phyloP scores from a whole-genome alignment of 2,888 invertebrate genomes.

The Cancer borealis region DNA sequence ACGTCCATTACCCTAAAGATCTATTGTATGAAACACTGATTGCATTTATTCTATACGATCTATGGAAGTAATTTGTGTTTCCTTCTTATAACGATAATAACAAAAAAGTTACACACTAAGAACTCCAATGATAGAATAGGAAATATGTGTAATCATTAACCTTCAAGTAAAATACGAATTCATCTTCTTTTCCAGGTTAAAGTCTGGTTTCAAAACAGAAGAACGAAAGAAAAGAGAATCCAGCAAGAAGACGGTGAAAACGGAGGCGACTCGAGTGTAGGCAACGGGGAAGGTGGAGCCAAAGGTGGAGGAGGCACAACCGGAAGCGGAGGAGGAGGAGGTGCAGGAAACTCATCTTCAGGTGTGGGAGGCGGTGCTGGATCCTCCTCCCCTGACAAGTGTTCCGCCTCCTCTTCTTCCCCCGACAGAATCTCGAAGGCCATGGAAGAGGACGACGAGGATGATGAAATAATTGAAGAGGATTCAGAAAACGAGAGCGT shows the following conservation, averaged over 20 bases:
- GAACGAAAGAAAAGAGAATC: conserved; percentile 77
- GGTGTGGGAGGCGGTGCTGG: conserved; percentile 57
- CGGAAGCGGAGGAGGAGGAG: conserved; percentile 63
- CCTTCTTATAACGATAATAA: too few species aligned
- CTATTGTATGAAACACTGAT: too few species aligned
- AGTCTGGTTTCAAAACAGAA: conserved; percentile 77
- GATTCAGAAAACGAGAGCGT: conserved; percentile 64
- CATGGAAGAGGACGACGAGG: conserved; percentile 65
- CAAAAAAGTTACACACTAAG: too few species aligned
- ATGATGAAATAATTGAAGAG: conserved; percentile 50
- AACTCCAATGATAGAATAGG: background rate
- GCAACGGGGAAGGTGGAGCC: conserved; percentile 63
- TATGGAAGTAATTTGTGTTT: too few species aligned
- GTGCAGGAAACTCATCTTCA: conserved; percentile 56
- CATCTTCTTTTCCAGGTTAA: conserved; percentile 74
- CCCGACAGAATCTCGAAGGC: conserved; percentile 57
- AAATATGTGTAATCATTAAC: background rate
- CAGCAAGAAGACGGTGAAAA: conserved; percentile 76
- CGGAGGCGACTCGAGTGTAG: conserved; percentile 40
- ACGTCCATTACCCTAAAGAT: too few species aligned
- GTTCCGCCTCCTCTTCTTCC: conserved; percentile 60
- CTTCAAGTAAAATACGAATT: background rate
- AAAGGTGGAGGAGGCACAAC: conserved; percentile 56
- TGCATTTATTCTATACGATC: too few species aligned
- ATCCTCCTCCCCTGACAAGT: conserved; percentile 51